Base-by-base conservation (phyloP, 2,797 vertebrate species). In the Coranthus polyacanthus region DNA sequence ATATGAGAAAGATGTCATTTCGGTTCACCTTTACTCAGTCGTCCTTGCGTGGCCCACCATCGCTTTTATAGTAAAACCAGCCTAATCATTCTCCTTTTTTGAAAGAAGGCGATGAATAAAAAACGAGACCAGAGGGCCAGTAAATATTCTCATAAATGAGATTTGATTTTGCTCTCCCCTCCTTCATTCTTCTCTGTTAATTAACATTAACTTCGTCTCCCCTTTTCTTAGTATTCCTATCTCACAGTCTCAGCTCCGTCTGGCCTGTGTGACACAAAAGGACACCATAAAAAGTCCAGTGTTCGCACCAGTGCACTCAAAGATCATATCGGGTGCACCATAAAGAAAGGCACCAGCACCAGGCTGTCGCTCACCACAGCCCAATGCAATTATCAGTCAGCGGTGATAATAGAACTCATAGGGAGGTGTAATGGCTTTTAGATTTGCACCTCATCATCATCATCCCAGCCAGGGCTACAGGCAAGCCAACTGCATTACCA, bases 381-480 rank as follows among this genome's bases (percentile, higher is more conserved):
- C 86, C 82, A 43, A 68, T 66, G 74, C 79, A 90, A 89, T 92
- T 92, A 93, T 87, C 83, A 89, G 86, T 86, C 81, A 67, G 72
- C 17, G 41, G 77, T 74, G 88, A 92, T 92, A 92, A 92, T 78
- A 83, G 81, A 90, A 84, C 78, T 89, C 88, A 78, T 52, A 82
- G 86, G 77, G 80, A 89, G 88, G 86, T 87, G 65, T 86, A 91
- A 91, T 88, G 86, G 77, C 69, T 88, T 90, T 92, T 78, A 87
- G 84, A 93, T 93, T 89, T 84, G 86, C 86, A 88, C 87, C 82
- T 92, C 91, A 86, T 88, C 88, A 85, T 77, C 73, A 77, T 72
- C 82, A 69, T 71, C 75, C 66, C 50, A 77, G 83, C 37, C 63
- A 62, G 57, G 42, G 73, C 72, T 67, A 32, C 53, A 17, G 79